Evolutionary conservation across 2,888 invertebrate species (phyloP), one percentile per base, ranked within the genome.

Genomic region (Liodrosophila aerea): DNA sequence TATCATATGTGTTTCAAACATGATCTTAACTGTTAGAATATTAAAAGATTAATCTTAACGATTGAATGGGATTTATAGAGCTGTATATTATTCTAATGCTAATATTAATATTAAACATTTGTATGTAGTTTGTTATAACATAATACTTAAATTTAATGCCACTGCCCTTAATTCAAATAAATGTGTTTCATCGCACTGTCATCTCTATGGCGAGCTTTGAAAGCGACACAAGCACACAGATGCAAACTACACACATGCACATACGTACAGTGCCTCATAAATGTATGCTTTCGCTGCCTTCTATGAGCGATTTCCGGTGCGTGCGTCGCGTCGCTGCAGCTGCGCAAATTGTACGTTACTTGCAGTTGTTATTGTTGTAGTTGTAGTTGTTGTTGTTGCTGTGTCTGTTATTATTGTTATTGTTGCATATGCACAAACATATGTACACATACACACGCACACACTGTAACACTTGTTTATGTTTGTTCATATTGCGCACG

Each of bases 301-400:
- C 76, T 82, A 88, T 87, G 74, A 88, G 73, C 72, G 77, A 69
- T 88, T 86, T 87, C 87, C 87, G 87, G 87, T 86, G 87, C 86
- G 77, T 80, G 74, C 56, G 65, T 61, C 64, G 68, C 65, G 57
- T 68, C 57, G 60, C 60, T 73, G 61, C 46, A 50, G 47, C 69
- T 71, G 74, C 22, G 22, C 71, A 51, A 73, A 71, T 67, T 67
- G 58, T 80, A 61, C 70, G 72, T 70, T 77, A 72, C 64, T 60
- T 72, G 58, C 58, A 49, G 54, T 33, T 54, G 43, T 52, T 64
- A 43, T 54, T 63, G 54, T 49, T 69, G 41, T 53, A 51, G 30
- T 22, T 53, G 51, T 45, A 61, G 29, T 27, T 54, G 11, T 58
- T 58, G 30, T 40, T 31, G n/a, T n/a, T n/a, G n/a, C n/a, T n/a